Base-by-base conservation (phyloP, 2,113 vertebrate genomes). In the Lamprologus sp. region DNA sequence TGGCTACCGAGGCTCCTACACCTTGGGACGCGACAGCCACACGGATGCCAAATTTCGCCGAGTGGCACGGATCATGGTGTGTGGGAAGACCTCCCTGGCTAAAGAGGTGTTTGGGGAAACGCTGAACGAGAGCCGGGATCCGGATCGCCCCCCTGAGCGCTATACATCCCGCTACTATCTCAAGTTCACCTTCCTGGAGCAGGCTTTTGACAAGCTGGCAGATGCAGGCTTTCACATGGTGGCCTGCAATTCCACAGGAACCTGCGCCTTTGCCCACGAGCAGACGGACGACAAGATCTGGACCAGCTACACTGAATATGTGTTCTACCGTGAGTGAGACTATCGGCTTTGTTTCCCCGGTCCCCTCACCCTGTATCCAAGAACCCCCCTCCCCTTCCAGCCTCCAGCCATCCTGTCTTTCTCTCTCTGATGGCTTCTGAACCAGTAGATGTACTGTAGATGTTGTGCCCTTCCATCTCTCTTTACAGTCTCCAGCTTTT, bases 291-390 rank as follows among this genome's bases (percentile, higher is more conserved):
- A 99, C 97, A 98, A 98, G 97, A 98, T 98, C 96, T 99, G 98
- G 98, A 99, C 98, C 96, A 98, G 97, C 96, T 99, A 99, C 96
- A 98, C 97, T 90, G 98, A 99, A 97, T 99, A 99, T 93, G 97
- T 99, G 96, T 99, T 99, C 96, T 98, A 98, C 95, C 98, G 97
- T 97, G 97, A 99, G 97, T 99, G 98, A 98, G 88, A 92, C 87
- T 86, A 94, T 83, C 56, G 90, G 89, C 93, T 90, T 88, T 94
- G 89, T 91, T 79, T 89, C 81, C 83, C 70, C 7, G 55, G 84
- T 80, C 68, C 85, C 89, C 83, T 58, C 54, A 82, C 81, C 91
- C 90, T 91, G 87, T 87, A 89, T 92, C 90, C 89, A 89, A 87
- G 91, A 91, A 87, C 37, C 91, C 17, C 45, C 60, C 84, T 33